Evolutionary conservation across 2,888 invertebrate genomes (phyloP).

Genomic region (Heliconius ismenius): DNA sequence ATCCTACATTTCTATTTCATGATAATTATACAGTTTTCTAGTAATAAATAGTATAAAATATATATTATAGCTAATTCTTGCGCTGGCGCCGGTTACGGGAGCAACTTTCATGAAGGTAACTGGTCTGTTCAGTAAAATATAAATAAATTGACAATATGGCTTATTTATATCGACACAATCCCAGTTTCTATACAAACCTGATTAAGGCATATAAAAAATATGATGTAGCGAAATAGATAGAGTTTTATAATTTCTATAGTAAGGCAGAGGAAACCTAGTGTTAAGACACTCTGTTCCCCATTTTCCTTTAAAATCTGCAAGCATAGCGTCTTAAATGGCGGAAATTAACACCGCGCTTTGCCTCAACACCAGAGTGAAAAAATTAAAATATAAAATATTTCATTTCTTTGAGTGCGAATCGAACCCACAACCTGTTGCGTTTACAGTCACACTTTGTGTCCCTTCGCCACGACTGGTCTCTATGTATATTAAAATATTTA

Average conservation of each 20-base stretch:
- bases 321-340: too few species aligned
- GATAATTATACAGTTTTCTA: constrained; percentile 30
- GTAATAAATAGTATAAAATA: constrained; percentile 35
- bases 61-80: constrained; percentile 32
- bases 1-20: constrained; percentile 27
- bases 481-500: not conserved
- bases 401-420: too few species aligned
- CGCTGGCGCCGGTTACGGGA: constrained; percentile 68
- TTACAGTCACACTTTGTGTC: too few species aligned
- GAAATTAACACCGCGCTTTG: too few species aligned
- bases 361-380: too few species aligned
- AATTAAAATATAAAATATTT: too few species aligned
- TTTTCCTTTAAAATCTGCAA: too few species aligned
- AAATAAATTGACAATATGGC: constrained; percentile 43
- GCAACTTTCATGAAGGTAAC: constrained; percentile 79
- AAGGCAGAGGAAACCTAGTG: too few species aligned
- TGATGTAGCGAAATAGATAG: not conserved
- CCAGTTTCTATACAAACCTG: constrained; percentile 29
- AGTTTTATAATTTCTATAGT: not conserved
- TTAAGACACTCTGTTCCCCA: too few species aligned
- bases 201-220: not conserved
- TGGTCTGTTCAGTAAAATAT: constrained; percentile 63
- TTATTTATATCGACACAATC: constrained; percentile 35
- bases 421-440: too few species aligned
- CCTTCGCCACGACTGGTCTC: too few species aligned